These are phyloP conservation scores for Ginglymostoma cirratum DNA, from an alignment of 2,113 vertebrate species.

Conservation along the genomic window DNA sequence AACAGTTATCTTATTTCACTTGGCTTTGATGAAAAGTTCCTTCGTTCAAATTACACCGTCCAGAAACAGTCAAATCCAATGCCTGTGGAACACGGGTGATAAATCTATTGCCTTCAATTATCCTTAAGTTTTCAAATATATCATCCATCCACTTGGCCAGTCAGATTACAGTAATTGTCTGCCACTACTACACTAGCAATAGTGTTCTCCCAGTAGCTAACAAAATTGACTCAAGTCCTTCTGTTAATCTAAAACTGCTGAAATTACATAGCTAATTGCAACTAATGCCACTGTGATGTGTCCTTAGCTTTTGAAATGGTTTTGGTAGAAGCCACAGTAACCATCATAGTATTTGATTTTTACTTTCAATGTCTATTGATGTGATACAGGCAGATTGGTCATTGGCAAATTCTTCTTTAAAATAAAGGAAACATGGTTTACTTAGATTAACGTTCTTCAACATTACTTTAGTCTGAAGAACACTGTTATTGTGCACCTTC, in stretches of 20 bases:
- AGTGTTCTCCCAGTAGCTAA: background rate
- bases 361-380: background rate
- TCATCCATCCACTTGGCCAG: background rate
- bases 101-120: background rate
- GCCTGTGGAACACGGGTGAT: background rate
- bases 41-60: background rate
- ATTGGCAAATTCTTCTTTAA: background rate
- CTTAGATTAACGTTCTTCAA: background rate
- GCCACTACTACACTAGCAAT: background rate
- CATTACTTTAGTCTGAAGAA: background rate
- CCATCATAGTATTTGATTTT: background rate
- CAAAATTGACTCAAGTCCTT: background rate
- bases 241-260: background rate
- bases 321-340: background rate
- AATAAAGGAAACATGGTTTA: background rate
- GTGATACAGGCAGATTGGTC: background rate
- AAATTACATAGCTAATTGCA: background rate
- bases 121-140: background rate
- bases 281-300: no score
- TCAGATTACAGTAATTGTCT: background rate
- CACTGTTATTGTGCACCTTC: background rate
- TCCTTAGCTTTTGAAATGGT: background rate
- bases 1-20: fast-evolving
- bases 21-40: fast-evolving
- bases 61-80: background rate